Evolutionary conservation across 30 jellyfish, hydroid and myxozoan genomes (phyloP).

Genomic region (Morbakka virulenta): DNA sequence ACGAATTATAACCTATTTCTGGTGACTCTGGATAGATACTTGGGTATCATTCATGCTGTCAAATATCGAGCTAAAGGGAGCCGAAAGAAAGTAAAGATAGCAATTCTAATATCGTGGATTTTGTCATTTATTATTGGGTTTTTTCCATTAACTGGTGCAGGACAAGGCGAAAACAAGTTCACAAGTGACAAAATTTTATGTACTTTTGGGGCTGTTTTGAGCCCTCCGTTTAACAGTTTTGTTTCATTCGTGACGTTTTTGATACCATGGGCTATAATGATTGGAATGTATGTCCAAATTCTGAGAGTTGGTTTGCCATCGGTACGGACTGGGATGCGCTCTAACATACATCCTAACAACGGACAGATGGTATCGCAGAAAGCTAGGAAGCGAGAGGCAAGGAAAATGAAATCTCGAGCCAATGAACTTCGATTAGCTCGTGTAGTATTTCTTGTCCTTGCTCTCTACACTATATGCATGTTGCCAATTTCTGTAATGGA

Average conservation of each 20-base stretch:
- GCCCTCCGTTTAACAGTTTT: conserved; percentile 9
- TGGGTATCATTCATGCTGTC: conserved; percentile 26
- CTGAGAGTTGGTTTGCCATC: conserved; percentile 12
- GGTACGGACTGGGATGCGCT: background rate
- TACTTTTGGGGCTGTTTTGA: conserved; percentile 17
- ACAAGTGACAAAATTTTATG: background rate
- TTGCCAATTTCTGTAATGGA: conserved; percentile 38
- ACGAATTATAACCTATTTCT: conserved; percentile 22
- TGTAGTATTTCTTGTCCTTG: conserved; percentile 9
- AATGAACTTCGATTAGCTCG: conserved; percentile 20
- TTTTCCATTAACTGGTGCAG: conserved; percentile 12
- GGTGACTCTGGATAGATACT: conserved; percentile 42
- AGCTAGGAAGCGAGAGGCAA: background rate
- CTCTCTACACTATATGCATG: conserved; percentile 8
- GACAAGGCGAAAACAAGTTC: background rate
- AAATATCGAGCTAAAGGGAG: background rate
- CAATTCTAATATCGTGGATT: conserved; percentile 6
- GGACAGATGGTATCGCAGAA: background rate
- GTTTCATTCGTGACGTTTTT: conserved; percentile 29
- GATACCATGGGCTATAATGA: conserved; percentile 29
- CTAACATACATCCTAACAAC: background rate
- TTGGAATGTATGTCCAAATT: conserved; percentile 4
- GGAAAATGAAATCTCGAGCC: conserved; percentile 4
- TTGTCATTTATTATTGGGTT: conserved; percentile 11
- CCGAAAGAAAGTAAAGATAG: background rate